These are phyloP conservation scores for Drosophila auraria DNA, from an alignment of 1,140 invertebrate species.

Conservation along the genomic window DNA sequence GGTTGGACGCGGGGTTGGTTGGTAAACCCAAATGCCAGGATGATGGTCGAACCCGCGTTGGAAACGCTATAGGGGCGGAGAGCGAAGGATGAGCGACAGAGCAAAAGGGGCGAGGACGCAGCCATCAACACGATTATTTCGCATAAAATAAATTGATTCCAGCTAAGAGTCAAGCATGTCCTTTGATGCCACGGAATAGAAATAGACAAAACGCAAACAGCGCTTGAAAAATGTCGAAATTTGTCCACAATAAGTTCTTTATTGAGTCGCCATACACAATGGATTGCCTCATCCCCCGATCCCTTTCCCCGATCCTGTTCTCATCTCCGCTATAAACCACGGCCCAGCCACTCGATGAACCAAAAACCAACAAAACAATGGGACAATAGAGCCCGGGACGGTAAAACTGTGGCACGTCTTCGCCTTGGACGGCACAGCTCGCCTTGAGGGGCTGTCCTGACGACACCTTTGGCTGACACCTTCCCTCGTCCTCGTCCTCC, in stretches of 20 bases:
- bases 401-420: slow-evolving; percentile 76
- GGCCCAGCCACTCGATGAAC: slow-evolving; percentile 63
- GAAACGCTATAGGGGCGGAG: slow-evolving; percentile 26
- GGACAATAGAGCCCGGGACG: slow-evolving; percentile 35
- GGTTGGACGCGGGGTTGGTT: slow-evolving; percentile 67
- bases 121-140: slow-evolving; percentile 85
- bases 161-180: slow-evolving; percentile 83
- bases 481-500: slow-evolving; percentile 48
- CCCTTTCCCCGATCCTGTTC: slow-evolving; percentile 10
- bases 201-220: slow-evolving; percentile 68
- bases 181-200: slow-evolving; percentile 53
- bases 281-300: slow-evolving; percentile 54
- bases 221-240: slow-evolving; percentile 79
- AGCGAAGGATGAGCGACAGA: slow-evolving; percentile 38
- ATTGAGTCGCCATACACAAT: slow-evolving; percentile 79
- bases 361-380: slow-evolving; percentile 66
- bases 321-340: slow-evolving; percentile 70
- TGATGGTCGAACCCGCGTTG: slow-evolving; percentile 27
- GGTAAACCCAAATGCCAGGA: slow-evolving; percentile 47
- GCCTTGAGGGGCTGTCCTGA: slow-evolving; percentile 48
- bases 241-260: slow-evolving; percentile 84
- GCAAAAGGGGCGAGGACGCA: slow-evolving; percentile 81
- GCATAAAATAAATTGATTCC: slow-evolving; percentile 85
- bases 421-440: slow-evolving; percentile 29
- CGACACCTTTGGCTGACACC: slow-evolving; percentile 77